Base-by-base conservation (phyloP, 2,797 vertebrate species). In the Sibirionetta formosa region DNA sequence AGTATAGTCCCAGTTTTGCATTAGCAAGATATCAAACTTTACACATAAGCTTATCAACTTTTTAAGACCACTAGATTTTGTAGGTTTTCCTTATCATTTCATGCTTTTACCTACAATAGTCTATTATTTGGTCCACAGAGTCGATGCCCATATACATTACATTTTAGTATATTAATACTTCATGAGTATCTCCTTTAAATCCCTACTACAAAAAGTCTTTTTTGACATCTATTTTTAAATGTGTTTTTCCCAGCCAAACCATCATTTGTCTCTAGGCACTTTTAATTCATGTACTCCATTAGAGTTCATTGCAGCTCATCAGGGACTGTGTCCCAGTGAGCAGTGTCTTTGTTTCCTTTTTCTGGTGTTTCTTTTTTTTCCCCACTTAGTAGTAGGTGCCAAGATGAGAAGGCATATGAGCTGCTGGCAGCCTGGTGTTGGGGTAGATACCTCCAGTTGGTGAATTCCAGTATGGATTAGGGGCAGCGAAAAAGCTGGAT, bases 401-500 rank as follows among this genome's bases (percentile, higher is more conserved):
- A 84, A 99, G 98, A 85, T 99, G 99, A 88, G 99, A 98, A 71
- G 99, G 98, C 99, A 99, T 99, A 26, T 99, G 99, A 86, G 98
- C 93, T 90, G 98, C 96, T 3, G 99, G 98, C 82, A 99, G 99
- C 95, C 99, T 97, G 11, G 98, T 98, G 73, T 98, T 98, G 50
- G 99, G 98, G 95, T 99, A 99, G 88, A 99, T 99, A 11, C 98
- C 98, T 76, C 98, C 98, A 7, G 98, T 97, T 3, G 99, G 99
- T 7, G 99, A 98, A 98, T 98, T 99, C 99, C 99, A 99, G 98
- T 99, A 99, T 0, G 99, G 98, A 88, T 98, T 98, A 6, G 98
- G 98, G 88, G 98, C 97, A 3, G 98, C 98, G 0, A 99, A 99
- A 77, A 99, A 99, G 93, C 98, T 98, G 92, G 99, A 99, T 0